Evolutionary conservation across 2,797 vertebrate genomes (phyloP), one percentile per base, ranked within the genome.

Genomic region (Mormyrops boulengeri): DNA sequence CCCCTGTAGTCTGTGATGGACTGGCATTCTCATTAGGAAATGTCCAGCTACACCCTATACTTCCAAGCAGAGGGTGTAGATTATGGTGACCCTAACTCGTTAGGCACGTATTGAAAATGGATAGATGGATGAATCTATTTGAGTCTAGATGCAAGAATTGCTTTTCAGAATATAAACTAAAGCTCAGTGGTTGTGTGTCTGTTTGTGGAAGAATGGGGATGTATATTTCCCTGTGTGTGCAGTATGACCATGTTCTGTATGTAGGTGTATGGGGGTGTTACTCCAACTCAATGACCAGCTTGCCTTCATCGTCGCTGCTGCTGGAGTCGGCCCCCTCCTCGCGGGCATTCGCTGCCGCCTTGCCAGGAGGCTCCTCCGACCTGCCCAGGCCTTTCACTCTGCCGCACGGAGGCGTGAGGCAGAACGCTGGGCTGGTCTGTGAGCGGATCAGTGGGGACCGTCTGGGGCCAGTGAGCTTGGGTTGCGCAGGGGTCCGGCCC

Each of bases 301-400:
- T 96, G 4, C 95, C 95, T 50, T 96, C 96, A 66, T 96, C 96
- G 0, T 96, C 93, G 14, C 95, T 96, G 73, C 96, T 96, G 94
- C 96, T 96, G 91, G 91, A 94, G 87, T 95, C 94, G 7, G 93
- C 93, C 82, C 91, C 90, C 82, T 92, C 91, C 17, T 94, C 93
- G 52, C 92, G 91, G 89, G 92, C 93, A 92, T 90, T 93, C 53
- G 87, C 92, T 52, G 93, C 91, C 0, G 89, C 92, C 89, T 92
- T 90, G 17, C 90, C 88, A 22, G 41, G 5, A 34, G n/a, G 12
- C 60, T 86, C 26, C 12, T 62, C 41, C 2, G 12, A 6, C 47
- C 55, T 19, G 19, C 34, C 22, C 6, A 44, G 88, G 6, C 73
- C 77, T 69, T 52, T 82, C 22, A 22, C 22, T 5, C 53, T 89